These are phyloP conservation scores for Zeus faber DNA, from an alignment of 2,113 vertebrate genomes.

Conservation along the genomic window DNA sequence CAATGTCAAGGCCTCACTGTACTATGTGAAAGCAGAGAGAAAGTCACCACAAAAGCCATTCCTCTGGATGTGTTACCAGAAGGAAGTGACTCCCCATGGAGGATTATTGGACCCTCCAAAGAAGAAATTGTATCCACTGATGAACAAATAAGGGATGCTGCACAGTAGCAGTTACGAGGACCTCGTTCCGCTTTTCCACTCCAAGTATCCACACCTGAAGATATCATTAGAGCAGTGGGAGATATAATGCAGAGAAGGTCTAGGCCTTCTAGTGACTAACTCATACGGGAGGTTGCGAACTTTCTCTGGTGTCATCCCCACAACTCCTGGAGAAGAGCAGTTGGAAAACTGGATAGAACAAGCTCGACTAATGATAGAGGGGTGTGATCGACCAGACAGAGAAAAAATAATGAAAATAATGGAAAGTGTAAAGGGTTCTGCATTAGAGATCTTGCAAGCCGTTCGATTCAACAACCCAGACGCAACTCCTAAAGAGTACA, in stretches of 20 bases:
- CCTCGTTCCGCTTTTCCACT: background rate
- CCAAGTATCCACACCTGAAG: conserved; percentile 5
- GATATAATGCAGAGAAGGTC: conserved; percentile 7
- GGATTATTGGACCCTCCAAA: conserved; percentile 4
- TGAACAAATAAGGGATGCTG: background rate
- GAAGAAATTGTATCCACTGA: background rate
- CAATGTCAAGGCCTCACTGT: conserved; percentile 3
- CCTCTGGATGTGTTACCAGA: conserved; percentile 12
- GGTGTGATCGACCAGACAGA: conserved; percentile 9
- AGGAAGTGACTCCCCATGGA: background rate
- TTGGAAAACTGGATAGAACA: conserved; percentile 35
- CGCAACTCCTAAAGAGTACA: conserved; percentile 10
- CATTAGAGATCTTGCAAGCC: conserved; percentile 29
- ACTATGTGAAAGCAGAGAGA: conserved; percentile 15
- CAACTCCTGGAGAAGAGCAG: conserved; percentile 22
- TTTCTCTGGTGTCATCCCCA: conserved; percentile 32
- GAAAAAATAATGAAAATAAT: conserved; percentile 20
- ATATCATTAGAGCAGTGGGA: conserved; percentile 24
- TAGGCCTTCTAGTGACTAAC: background rate
- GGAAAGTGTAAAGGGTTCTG: conserved; percentile 31
- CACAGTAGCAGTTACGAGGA: background rate
- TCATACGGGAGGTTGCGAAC: background rate
- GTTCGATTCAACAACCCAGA: conserved; percentile 13
- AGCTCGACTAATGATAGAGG: conserved; percentile 10
- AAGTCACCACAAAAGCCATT: background rate